A percentile compares a stretch with the other conserved stretches of the same genome.
Evolutionary conservation across 35 echinoderm and acorn worm genomes (phyloP).

Genomic region (Ophioderma brevispina): DNA sequence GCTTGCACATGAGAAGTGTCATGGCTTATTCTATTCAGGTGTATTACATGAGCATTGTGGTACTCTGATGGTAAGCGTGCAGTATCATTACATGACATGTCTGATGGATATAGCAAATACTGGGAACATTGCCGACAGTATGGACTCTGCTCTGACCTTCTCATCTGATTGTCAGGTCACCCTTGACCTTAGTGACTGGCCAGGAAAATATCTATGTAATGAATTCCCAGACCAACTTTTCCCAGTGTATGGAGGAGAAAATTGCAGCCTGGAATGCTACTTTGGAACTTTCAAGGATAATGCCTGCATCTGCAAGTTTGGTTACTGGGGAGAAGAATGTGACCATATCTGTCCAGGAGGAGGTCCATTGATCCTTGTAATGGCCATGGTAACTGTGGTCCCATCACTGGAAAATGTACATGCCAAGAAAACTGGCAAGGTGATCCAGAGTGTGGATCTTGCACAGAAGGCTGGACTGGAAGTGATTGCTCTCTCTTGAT

Average conservation of each 20-base stretch:
- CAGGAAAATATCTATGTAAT: slow-evolving; percentile 64
- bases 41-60: slow-evolving; percentile 45
- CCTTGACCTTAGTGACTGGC: slow-evolving; percentile 50
- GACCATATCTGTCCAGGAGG: slow-evolving; percentile 69
- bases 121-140: neutral
- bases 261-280: slow-evolving; percentile 57
- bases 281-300: slow-evolving; percentile 51
- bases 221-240: slow-evolving; percentile 45
- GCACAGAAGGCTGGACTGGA: slow-evolving; percentile 71
- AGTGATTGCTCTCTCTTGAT: slow-evolving; percentile 50
- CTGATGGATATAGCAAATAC: slow-evolving; percentile 51
- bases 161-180: slow-evolving; percentile 57
- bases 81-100: slow-evolving; percentile 74
- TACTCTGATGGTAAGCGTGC: slow-evolving; percentile 15
- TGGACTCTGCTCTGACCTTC: slow-evolving; percentile 66
- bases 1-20: slow-evolving; percentile 29
- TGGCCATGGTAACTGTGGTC: slow-evolving; percentile 60
- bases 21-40: slow-evolving; percentile 42
- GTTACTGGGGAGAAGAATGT: slow-evolving; percentile 75
- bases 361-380: slow-evolving; percentile 68
- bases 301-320: slow-evolving; percentile 53
- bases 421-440: slow-evolving; percentile 74
- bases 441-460: slow-evolving; percentile 47
- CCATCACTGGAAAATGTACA: slow-evolving; percentile 47
- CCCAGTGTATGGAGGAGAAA: slow-evolving; percentile 48